Evolutionary conservation across 2,113 vertebrate genomes (phyloP).

Genomic region (Puffinus mauretanicus): DNA sequence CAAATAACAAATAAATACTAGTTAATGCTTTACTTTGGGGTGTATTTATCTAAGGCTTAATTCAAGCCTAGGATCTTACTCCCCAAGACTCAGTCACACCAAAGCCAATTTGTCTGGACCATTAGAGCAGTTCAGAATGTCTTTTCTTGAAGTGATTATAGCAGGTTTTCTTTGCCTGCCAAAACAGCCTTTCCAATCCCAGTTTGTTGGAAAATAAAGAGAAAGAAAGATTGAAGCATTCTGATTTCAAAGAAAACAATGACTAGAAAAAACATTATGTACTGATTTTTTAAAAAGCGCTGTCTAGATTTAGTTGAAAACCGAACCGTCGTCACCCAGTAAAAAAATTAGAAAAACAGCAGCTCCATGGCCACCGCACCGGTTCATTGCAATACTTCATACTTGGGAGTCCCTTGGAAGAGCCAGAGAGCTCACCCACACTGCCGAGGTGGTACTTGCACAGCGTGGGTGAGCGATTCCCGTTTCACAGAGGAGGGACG

Average conservation of each 20-base stretch:
- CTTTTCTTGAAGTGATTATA: not conserved
- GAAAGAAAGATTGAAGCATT: not conserved
- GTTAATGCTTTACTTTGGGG: not conserved
- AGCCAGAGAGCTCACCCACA: not conserved
- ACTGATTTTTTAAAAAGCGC: not conserved
- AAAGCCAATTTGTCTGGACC: not conserved
- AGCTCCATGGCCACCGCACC: not conserved
- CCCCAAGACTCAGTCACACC: not conserved
- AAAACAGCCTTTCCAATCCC: not conserved
- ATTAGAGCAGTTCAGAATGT: not conserved
- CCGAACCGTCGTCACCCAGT: not conserved
- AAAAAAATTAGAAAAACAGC: not conserved
- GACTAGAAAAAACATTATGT: not conserved
- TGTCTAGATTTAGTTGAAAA: not conserved
- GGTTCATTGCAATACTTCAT: not conserved
- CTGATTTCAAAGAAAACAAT: not conserved
- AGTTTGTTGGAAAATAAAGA: not conserved
- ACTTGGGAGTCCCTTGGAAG: not conserved
- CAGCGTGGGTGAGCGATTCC: rapidly evolving
- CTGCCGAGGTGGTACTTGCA: rapidly evolving
- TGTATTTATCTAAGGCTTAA: not conserved
- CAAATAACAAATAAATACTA: not conserved
- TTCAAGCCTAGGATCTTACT: not conserved
- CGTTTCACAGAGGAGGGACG: rapidly evolving
- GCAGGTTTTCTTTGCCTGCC: not conserved